These are phyloP conservation scores for Plectrocnemia conspersa DNA, from an alignment of 1,140 invertebrate species.

Conservation along the genomic window DNA sequence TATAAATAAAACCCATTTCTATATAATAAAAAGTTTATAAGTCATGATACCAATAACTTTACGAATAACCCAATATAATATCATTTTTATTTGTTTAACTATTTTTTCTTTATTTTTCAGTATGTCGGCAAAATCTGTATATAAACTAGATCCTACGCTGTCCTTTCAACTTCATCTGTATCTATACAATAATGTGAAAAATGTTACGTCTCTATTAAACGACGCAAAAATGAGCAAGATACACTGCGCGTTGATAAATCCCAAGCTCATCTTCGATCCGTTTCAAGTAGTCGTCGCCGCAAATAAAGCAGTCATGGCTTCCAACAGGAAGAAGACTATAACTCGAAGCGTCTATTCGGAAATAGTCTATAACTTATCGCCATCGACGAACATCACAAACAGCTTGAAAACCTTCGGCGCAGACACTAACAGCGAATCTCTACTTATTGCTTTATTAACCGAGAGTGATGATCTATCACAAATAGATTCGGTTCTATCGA, in stretches of 20 bases:
- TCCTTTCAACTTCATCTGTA: slow-evolving; percentile 50
- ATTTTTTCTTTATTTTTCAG: slow-evolving; percentile 13
- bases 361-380: slow-evolving; percentile 64
- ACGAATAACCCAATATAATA: too few relatives aligned
- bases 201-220: slow-evolving; percentile 52
- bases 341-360: slow-evolving; percentile 63
- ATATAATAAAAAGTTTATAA: too few relatives aligned
- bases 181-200: slow-evolving; percentile 58
- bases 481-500: too few relatives aligned
- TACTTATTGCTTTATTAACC: too few relatives aligned
- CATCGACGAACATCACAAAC: slow-evolving; percentile 63
- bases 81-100: too few relatives aligned
- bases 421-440: slow-evolving; percentile 40
- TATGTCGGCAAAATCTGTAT: slow-evolving; percentile 35
- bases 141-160: slow-evolving; percentile 49
- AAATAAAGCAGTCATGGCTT: slow-evolving; percentile 59
- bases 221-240: slow-evolving; percentile 52
- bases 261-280: slow-evolving; percentile 56
- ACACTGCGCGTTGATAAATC: slow-evolving; percentile 60
- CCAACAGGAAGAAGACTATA: slow-evolving; percentile 50
- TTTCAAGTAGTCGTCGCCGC: slow-evolving; percentile 64
- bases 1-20: too few relatives aligned
- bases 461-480: too few relatives aligned
- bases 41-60: too few relatives aligned
- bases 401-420: slow-evolving; percentile 63